Percentiles rank a stretch among this genome's conserved stretches.
phyloP scores from a whole-genome alignment of 2,888 invertebrate species.

The Xestoiulus laeticollis region DNA sequence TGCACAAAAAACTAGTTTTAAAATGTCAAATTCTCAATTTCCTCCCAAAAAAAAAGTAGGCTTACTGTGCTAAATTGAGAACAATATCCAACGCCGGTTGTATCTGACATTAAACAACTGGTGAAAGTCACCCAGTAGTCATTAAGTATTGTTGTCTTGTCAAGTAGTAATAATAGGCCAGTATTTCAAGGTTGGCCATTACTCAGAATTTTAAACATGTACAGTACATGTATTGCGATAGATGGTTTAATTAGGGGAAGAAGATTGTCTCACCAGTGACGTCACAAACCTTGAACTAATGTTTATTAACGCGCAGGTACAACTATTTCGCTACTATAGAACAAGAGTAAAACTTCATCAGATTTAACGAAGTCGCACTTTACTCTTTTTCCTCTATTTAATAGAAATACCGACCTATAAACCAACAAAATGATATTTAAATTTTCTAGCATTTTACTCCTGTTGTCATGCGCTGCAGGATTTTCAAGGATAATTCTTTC shows the following conservation, averaged over 20 bases:
- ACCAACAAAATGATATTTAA: neutral
- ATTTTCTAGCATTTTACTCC: neutral
- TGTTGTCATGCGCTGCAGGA: neutral
- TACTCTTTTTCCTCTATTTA: neutral
- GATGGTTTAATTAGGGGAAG: neutral
- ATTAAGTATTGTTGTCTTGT: neutral
- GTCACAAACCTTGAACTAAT: neutral
- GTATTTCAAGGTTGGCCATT: conserved; percentile 10
- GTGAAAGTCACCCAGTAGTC: neutral
- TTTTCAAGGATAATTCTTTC: neutral
- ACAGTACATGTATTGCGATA: too few relatives aligned
- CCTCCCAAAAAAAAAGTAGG: neutral
- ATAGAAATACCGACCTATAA: neutral
- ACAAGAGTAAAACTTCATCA: neutral
- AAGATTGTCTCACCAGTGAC: conserved; percentile 23
- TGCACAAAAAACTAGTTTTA: neutral
- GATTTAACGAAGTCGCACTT: neutral
- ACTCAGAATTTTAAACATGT: conserved; percentile 7
- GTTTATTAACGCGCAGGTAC: neutral
- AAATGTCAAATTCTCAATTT: neutral
- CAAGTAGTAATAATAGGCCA: conserved; percentile 3
- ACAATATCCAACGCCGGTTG: neutral
- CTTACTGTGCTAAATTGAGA: neutral
- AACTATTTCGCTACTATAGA: too few relatives aligned
- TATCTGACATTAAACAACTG: neutral